Conservation (phyloP, 2,113 vertebrate species). For the Macrotus californicus region DNA sequence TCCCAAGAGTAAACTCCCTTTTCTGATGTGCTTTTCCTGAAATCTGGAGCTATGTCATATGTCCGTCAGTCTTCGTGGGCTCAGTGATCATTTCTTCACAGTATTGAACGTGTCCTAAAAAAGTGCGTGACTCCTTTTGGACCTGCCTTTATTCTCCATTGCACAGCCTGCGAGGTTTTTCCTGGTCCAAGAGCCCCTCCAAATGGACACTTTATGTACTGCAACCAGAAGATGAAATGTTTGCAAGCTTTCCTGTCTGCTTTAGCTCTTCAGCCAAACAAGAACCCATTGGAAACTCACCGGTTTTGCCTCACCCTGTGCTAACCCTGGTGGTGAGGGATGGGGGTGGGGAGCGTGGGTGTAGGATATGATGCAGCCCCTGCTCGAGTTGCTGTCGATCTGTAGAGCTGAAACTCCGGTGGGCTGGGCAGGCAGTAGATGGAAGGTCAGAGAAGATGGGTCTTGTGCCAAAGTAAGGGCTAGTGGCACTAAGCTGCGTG, state of each 20-base stretch:
- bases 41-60: rapidly evolving
- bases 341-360: background rate
- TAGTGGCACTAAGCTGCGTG: rapidly evolving
- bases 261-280: background rate
- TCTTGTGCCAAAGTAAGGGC: background rate
- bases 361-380: background rate
- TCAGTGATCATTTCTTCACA: background rate
- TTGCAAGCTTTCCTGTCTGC: background rate
- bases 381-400: background rate
- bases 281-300: rapidly evolving
- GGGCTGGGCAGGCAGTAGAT: background rate
- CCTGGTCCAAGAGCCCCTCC: slow-evolving; percentile 62
- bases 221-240: background rate
- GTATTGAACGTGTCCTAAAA: background rate
- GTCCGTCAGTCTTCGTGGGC: background rate
- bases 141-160: background rate
- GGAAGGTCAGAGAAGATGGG: background rate
- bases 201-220: slow-evolving; percentile 39
- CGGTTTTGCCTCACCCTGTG: background rate
- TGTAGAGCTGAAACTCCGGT: background rate
- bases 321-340: background rate
- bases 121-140: background rate
- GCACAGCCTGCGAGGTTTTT: background rate
- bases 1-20: background rate
- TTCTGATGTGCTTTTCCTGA: background rate